A percentile compares a stretch with the other conserved stretches of the same genome.
phyloP scores from a whole-genome alignment of 2,888 invertebrate genomes.

The Metalampra italica region DNA sequence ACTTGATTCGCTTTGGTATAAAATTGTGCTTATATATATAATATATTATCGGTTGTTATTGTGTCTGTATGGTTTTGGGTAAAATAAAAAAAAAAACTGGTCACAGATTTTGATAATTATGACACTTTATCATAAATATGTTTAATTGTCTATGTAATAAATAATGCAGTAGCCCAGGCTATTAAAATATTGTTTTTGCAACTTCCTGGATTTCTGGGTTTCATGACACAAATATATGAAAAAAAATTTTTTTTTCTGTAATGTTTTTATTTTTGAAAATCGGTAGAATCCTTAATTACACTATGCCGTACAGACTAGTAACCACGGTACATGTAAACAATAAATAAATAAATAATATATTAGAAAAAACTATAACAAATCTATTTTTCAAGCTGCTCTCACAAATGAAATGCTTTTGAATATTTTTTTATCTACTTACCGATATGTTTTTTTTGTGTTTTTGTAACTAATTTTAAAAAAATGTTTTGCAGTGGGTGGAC shows the following conservation, averaged over 20 bases:
- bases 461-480: slow-evolving; percentile 67
- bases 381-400: slow-evolving; percentile 48
- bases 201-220: too few species aligned
- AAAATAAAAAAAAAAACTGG: too few species aligned
- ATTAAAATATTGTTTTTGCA: too few species aligned
- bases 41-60: slow-evolving; percentile 21
- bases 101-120: too few species aligned
- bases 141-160: too few species aligned
- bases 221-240: too few species aligned
- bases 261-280: too few species aligned
- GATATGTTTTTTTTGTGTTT: slow-evolving; percentile 21
- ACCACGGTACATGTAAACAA: slow-evolving; percentile 37
- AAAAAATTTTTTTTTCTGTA: too few species aligned
- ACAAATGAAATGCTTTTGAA: slow-evolving; percentile 69
- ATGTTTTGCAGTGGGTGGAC: slow-evolving; percentile 82
- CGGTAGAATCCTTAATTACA: too few species aligned
- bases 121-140: too few species aligned
- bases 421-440: slow-evolving; percentile 22
- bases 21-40: slow-evolving; percentile 31
- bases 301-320: too few species aligned
- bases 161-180: too few species aligned
- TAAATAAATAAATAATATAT: slow-evolving; percentile 37
- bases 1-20: slow-evolving; percentile 6
- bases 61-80: not conserved
- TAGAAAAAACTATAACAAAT: slow-evolving; percentile 31